A percentile compares a stretch with the other conserved stretches of the same genome.
phyloP scores from a whole-genome alignment of 2,113 vertebrate species.

The Dascyllus trimaculatus region DNA sequence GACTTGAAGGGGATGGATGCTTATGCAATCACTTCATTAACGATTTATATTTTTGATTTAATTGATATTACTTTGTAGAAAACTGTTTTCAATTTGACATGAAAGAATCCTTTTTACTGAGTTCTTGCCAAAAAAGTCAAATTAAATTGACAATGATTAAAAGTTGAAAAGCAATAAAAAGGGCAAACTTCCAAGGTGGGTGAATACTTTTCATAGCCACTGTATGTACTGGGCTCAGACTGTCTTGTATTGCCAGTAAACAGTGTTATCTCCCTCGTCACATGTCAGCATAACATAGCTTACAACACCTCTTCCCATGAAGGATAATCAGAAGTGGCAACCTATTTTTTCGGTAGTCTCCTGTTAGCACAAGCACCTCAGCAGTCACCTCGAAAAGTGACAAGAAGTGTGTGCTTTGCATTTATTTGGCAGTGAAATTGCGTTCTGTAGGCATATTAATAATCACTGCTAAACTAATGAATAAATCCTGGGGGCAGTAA shows the following conservation, averaged over 20 bases:
- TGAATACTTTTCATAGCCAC: no score
- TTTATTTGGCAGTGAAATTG: conserved; percentile 11
- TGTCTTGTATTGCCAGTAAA: conserved; percentile 39
- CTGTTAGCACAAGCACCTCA: neutral
- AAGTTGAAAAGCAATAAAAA: no score
- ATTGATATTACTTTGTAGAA: no score
- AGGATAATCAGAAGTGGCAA: neutral
- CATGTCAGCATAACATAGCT: conserved; percentile 17
- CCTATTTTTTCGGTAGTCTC: neutral
- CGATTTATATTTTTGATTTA: no score
- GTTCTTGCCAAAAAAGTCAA: no score
- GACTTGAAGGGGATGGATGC: no score
- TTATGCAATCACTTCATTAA: no score
- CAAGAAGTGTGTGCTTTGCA: neutral
- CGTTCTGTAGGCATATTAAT: conserved; percentile 26
- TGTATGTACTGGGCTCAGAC: no score
- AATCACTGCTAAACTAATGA: conserved; percentile 33
- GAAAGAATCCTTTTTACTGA: no score
- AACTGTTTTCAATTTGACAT: no score
- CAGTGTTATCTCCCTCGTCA: conserved; percentile 27
- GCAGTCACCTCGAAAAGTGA: conserved; percentile 1
- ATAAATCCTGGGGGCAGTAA: conserved; percentile 37
- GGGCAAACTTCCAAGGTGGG: no score
- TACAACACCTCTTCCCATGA: neutral
- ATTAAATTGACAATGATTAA: no score